Evolutionary conservation across 2,113 vertebrate genomes (phyloP), one percentile per base, ranked within the genome.

Genomic region (Caloenas nicobarica): DNA sequence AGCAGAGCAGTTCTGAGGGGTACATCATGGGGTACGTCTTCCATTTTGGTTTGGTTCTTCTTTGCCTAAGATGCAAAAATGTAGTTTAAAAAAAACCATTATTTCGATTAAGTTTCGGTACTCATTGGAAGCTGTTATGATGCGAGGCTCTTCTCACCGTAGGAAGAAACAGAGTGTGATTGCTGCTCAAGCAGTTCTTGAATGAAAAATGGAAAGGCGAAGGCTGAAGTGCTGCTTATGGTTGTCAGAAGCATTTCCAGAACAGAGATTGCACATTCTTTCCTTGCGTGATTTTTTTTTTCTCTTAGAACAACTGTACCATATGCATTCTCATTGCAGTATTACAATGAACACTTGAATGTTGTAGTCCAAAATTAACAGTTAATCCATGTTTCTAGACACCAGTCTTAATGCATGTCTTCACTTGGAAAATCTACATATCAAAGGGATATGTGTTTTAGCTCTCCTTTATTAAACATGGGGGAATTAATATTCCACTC

Each of bases 71-170:
- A 31, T 56, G 28, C 13, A n/a, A 18, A 76, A 60, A 6, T 9
- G 16, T 58, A 40, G 14, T 42, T 80, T 25, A 64, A 84, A 81
- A 87, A 56, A 25, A 64, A 13, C 42, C 23, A 10, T n/a, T 36
- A 22, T 42, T 84, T 87, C 33, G 12, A 5, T 65, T 69, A 64
- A 61, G 8, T 70, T 73, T 17, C 65, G 13, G 13, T 61, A 8
- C 16, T 48, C 0, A 0, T 5, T 78, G 60, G 42, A 34, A 78
- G n/a, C 56, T 85, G 16, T 28, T 78, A 5, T 7, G 7, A 9
- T 50, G 7, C 31, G 42, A 53, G 15, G 33, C 40, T 78, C 9
- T 54, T 86, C 17, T 12, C 8, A 5, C 15, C 5, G 3, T 16
- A 57, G 50, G 56, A 31, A n/a, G 64, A 46, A 77, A 14, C 21